Evolutionary conservation across 2,797 vertebrate genomes (phyloP).

Genomic region (Anabacerthia variegaticeps): DNA sequence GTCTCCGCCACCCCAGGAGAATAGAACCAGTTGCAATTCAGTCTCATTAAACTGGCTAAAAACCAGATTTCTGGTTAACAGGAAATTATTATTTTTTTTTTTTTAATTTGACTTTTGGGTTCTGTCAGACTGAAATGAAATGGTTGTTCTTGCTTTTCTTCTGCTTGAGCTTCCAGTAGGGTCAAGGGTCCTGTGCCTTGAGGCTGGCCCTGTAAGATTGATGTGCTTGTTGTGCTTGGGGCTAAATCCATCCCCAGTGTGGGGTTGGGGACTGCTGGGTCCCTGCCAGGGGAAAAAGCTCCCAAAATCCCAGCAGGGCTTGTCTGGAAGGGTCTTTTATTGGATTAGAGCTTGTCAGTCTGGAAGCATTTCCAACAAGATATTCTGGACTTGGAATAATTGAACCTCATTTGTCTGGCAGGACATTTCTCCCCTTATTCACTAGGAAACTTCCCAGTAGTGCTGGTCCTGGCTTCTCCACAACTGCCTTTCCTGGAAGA

Average conservation of each 20-base stretch:
- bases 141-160: neutral
- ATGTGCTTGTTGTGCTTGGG: neutral
- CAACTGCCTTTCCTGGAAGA: neutral
- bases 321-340: neutral
- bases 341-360: neutral
- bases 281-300: neutral
- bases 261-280: neutral
- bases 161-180: neutral
- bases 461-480: neutral
- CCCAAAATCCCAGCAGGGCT: neutral
- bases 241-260: neutral
- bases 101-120: neutral
- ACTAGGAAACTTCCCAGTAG: neutral
- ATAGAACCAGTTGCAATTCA: neutral
- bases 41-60: constrained; percentile 21
- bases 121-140: neutral
- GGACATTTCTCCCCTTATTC: neutral
- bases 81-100: constrained; percentile 5
- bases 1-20: neutral
- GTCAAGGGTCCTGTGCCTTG: neutral
- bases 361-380: neutral
- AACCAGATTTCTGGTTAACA: neutral
- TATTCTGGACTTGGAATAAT: neutral
- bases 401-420: neutral
- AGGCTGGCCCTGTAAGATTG: neutral